phyloP scores from a whole-genome alignment of 2,888 invertebrate species.

The Neoascia interrupta region DNA sequence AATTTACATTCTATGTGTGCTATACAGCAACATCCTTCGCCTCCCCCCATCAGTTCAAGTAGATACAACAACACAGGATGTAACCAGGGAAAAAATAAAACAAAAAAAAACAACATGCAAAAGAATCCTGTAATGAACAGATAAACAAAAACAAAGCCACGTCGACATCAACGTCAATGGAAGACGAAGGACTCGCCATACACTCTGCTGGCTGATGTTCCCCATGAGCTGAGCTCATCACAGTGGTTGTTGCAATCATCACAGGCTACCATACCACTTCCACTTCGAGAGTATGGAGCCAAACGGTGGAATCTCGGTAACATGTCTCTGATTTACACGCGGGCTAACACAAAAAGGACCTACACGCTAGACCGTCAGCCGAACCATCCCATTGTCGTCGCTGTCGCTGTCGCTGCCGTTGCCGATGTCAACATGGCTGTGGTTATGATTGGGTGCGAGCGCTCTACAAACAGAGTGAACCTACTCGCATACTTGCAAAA shows the following conservation, averaged over 20 bases:
- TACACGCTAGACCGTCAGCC: conserved; percentile 6
- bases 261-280: conserved; percentile 44
- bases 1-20: conserved; percentile 60
- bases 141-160: conserved; percentile 68
- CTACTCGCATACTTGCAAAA: conserved; percentile 4
- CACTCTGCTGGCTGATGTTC: neutral
- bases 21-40: neutral
- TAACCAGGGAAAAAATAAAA: conserved; percentile 11
- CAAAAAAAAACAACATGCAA: conserved; percentile 21
- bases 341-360: conserved; percentile 53
- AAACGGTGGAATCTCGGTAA: conserved; percentile 59
- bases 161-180: conserved; percentile 53
- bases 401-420: neutral
- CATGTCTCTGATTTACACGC: conserved; percentile 67
- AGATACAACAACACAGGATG: conserved; percentile 14
- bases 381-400: neutral
- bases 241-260: conserved; percentile 63
- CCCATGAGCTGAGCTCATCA: conserved; percentile 47
- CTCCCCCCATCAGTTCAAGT: neutral
- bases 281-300: no score
- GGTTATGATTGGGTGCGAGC: conserved; percentile 48
- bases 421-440: conserved; percentile 64
- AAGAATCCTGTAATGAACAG: conserved; percentile 68
- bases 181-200: conserved; percentile 31
- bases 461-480: no score